Evolutionary conservation across 2,797 vertebrate species (phyloP).

Genomic region (Lepilemur ruficaudatus): DNA sequence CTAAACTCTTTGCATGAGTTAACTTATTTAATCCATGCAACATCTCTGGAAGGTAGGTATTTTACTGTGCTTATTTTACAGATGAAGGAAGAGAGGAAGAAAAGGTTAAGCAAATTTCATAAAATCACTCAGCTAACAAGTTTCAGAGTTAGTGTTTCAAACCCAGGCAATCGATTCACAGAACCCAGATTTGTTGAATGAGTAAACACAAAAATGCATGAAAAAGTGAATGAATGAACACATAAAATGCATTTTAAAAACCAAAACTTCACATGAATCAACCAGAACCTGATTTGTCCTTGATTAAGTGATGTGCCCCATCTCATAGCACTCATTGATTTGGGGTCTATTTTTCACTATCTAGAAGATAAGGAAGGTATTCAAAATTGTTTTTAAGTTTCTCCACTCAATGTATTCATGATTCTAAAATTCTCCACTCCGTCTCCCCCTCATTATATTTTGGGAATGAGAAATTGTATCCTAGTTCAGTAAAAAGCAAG

Average conservation of each 20-base stretch:
- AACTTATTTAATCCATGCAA: background rate
- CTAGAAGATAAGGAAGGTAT: background rate
- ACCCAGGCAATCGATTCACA: background rate
- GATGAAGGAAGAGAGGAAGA: background rate
- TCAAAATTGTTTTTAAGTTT: slow-evolving; percentile 1
- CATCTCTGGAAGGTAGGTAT: background rate
- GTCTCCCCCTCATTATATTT: background rate
- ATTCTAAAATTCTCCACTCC: background rate
- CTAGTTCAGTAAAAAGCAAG: background rate
- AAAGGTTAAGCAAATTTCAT: slow-evolving; percentile 4
- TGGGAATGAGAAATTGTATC: background rate
- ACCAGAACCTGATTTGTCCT: background rate
- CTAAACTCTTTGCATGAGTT: background rate
- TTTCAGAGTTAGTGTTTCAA: background rate
- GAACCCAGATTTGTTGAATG: background rate
- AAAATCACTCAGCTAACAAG: background rate
- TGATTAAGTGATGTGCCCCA: background rate
- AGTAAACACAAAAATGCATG: background rate
- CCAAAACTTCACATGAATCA: background rate
- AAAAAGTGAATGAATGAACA: background rate
- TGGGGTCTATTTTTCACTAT: background rate
- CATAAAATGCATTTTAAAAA: background rate
- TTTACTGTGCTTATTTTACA: background rate
- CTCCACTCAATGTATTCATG: background rate
- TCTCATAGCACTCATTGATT: background rate